Evolutionary conservation across 2,113 vertebrate species (phyloP), one percentile per base, ranked within the genome.

Genomic region (Ramphastos sulfuratus): DNA sequence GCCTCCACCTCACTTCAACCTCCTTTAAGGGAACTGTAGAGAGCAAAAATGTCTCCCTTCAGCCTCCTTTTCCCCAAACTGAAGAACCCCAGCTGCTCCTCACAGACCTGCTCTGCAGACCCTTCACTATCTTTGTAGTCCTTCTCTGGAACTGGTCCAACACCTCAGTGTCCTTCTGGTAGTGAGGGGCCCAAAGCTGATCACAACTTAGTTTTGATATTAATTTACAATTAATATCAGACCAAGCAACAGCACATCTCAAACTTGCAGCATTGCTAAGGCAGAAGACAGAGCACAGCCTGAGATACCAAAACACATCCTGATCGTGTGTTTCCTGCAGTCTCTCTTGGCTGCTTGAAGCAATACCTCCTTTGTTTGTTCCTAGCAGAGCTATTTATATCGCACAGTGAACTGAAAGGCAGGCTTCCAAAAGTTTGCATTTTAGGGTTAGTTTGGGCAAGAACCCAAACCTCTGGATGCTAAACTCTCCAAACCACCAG

Each of bases 391-490:
- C 91, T 96, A 91, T 96, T 96, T 96, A 95, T 95, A 94, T 89
- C 89, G 3, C 94, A 91, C 89, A 52, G 91, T 89, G 89, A 71
- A 71, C 95, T 74, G 82, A 44, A 82, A 94, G 95, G 95, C 96
- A 96, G 12, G 72, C 67, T 4, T 90, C 95, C 95, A 95, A 96
- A 87, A 84, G 89, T 92, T 96, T 92, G 89, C 78, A 56, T 94
- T 93, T 94, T 91, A 82, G 95, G 91, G 95, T 95, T 96, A 93
- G 92, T 95, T 95, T 96, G 95, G 96, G 95, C 96, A 96, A 89
- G 88, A 7, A 21, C 92, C 96, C 95, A 96, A 96, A 96, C 94
- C 95, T 93, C 95, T 95, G 95, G 91, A 89, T 93, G 84, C 82
- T 80, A 73, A 93, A 93, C 91, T 96, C 82, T 91, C 91, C 89